These are phyloP conservation scores for Tetragonula clypearis DNA, from an alignment of 1,140 invertebrate genomes.

Conservation along the genomic window DNA sequence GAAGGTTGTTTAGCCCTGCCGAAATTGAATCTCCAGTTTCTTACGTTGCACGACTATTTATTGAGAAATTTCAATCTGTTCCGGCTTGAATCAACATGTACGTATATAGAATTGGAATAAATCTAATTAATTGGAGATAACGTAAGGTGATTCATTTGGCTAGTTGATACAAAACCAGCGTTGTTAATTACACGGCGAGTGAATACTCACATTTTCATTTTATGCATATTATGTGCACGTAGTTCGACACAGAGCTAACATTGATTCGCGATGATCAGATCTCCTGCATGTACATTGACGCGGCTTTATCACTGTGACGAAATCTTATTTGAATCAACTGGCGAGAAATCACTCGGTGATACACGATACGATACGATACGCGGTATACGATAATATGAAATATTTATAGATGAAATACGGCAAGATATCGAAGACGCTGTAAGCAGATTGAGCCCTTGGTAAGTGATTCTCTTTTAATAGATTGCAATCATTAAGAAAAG, in stretches of 20 bases:
- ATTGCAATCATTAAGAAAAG: background rate
- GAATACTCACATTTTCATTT: background rate
- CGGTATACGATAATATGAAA: background rate
- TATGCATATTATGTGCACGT: background rate
- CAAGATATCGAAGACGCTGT: slow-evolving; percentile 99
- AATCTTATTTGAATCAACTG: background rate
- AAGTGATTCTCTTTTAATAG: slow-evolving; percentile 67
- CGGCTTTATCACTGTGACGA: background rate
- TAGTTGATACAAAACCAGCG: background rate
- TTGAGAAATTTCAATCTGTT: slow-evolving; percentile 99
- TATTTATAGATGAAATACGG: slow-evolving; percentile 93
- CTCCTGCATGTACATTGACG: background rate
- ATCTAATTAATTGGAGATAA: background rate
- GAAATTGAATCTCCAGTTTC: slow-evolving; percentile 98
- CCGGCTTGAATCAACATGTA: slow-evolving; percentile 98
- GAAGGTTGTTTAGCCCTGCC: slow-evolving; percentile 97
- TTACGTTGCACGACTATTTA: slow-evolving; percentile 99
- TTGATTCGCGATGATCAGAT: background rate
- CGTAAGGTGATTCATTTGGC: background rate
- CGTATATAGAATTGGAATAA: slow-evolving; percentile 79
- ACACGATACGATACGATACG: too few relatives aligned
- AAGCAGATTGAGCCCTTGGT: slow-evolving; percentile 96
- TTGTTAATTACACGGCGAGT: background rate
- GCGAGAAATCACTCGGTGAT: background rate
- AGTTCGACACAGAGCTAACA: background rate